Conservation (phyloP, 2,888 invertebrate species). For the Melanargia galathea region DNA sequence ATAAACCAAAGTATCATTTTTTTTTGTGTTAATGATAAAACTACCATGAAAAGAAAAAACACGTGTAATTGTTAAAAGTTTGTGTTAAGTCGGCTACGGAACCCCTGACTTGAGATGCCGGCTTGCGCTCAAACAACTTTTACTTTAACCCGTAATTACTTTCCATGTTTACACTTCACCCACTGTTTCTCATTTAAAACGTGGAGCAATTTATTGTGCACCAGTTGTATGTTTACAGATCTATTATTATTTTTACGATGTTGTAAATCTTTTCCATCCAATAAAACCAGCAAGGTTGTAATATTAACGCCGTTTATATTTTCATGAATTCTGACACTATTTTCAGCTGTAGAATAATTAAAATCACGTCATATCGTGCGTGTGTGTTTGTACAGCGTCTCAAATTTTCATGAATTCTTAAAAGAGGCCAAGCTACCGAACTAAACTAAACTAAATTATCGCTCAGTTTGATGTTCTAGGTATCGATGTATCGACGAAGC, state of each 20-base stretch:
- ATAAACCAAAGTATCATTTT: too few relatives aligned
- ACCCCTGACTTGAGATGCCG: not conserved
- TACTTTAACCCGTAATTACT: constrained; percentile 30
- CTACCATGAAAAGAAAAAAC: too few relatives aligned
- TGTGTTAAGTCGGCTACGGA: not conserved
- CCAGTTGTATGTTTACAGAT: constrained; percentile 15
- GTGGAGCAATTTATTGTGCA: constrained; percentile 13
- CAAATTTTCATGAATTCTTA: not conserved
- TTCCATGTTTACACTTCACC: constrained; percentile 23
- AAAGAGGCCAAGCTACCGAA: not conserved
- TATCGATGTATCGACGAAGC: not conserved
- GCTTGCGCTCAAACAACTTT: constrained; percentile 1
- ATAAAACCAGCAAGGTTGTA: constrained; percentile 23
- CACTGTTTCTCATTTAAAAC: constrained; percentile 13
- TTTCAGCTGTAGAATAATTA: constrained; percentile 22
- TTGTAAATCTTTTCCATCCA: constrained; percentile 18
- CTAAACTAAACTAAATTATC: not conserved
- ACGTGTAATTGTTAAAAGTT: too few relatives aligned
- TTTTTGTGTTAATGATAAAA: too few relatives aligned
- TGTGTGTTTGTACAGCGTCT: not conserved
- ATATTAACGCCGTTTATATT: constrained; percentile 22
- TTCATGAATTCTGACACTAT: constrained; percentile 22
- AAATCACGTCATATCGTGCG: constrained; percentile 17
- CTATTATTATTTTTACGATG: constrained; percentile 25
- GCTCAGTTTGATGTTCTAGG: not conserved